Evolutionary conservation across 53 echinoderm and acorn worm species (phyloP), one percentile per base, ranked within the genome.

Genomic region (Holothuria scabra): DNA sequence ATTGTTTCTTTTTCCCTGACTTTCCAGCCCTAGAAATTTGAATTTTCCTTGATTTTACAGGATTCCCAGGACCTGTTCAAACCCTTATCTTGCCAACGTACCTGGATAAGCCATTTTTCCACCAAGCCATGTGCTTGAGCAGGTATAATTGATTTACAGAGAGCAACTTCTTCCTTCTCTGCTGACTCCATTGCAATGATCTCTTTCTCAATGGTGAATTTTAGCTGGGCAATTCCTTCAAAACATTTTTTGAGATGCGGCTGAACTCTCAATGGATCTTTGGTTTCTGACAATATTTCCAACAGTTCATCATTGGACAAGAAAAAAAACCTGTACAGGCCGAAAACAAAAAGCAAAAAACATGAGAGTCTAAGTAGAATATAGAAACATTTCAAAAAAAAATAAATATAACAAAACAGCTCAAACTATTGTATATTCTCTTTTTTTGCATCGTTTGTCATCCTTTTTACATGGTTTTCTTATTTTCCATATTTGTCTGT

Each of bases 201-300:
- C 81, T 95, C 95, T 69, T 93, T 93, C 59, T 90, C 88, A 24
- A 88, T 79, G 5, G 92, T 93, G 76, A 95, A 95, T 68, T 93
- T 91, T 59, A 95, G 85, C 76, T 93, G 88, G 60, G 93, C 95
- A 14, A 95, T 95, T 20, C 95, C 95, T 63, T 95, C 95, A 89
- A 95, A 95, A 69, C 95, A 95, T 75, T 95, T 95, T 93, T 95
- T 95, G 83, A 95, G 93, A 85, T 95, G 93, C 32, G 95, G 95
- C 75, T 95, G 95, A 31, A 95, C 95, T 22, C 95, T 88, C 21
- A 95, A 87, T 56, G 95, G 95, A 67, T 95, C 95, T 85, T 95
- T 91, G 67, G 95, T 95, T 82, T 95, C 95, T 7, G 95, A 95
- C 14, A 95, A 87, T 19, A 95, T 95, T 74, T 95, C 95, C 58